Percentiles rank a stretch among this genome's conserved stretches.
Conservation (phyloP, 2,797 vertebrate species). For the Diplodus puntazzo region DNA sequence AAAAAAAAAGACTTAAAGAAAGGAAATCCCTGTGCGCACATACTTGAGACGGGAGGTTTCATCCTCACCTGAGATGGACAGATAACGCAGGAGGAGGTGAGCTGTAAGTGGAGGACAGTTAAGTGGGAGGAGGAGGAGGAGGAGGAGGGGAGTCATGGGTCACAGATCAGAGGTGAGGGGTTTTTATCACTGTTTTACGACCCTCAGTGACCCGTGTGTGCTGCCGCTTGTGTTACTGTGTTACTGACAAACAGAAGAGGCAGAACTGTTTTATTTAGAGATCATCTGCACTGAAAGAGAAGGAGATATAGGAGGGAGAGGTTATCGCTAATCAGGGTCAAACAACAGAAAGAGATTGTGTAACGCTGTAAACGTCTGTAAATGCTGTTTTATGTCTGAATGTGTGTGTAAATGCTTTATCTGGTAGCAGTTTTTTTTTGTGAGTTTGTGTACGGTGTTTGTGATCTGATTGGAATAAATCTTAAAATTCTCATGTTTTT, state of each 20-base stretch:
- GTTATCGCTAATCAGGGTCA: conserved; percentile 27
- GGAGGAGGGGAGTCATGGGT: conserved; percentile 71
- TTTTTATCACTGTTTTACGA: conserved; percentile 76
- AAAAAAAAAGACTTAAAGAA: conserved; percentile 50
- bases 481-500: conserved; percentile 46
- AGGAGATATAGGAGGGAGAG: not conserved
- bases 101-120: conserved; percentile 52
- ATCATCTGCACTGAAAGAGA: conserved; percentile 48
- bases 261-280: conserved; percentile 69
- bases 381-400: conserved; percentile 49
- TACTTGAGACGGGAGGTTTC: conserved; percentile 28
- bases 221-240: conserved; percentile 47
- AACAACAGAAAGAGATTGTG: not conserved
- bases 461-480: conserved; percentile 70
- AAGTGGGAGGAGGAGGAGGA: conserved; percentile 34
- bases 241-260: conserved; percentile 36
- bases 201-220: conserved; percentile 69
- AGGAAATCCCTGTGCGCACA: conserved; percentile 59
- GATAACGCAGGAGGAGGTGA: conserved; percentile 58
- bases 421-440: not conserved
- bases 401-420: conserved; percentile 20
- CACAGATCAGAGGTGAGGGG: conserved; percentile 80
- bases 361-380: conserved; percentile 19
- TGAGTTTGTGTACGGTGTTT: conserved; percentile 25
- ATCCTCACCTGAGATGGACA: conserved; percentile 61